These are phyloP conservation scores for Phalloptychus januarius DNA, from an alignment of 2,797 vertebrate genomes.

Conservation along the genomic window DNA sequence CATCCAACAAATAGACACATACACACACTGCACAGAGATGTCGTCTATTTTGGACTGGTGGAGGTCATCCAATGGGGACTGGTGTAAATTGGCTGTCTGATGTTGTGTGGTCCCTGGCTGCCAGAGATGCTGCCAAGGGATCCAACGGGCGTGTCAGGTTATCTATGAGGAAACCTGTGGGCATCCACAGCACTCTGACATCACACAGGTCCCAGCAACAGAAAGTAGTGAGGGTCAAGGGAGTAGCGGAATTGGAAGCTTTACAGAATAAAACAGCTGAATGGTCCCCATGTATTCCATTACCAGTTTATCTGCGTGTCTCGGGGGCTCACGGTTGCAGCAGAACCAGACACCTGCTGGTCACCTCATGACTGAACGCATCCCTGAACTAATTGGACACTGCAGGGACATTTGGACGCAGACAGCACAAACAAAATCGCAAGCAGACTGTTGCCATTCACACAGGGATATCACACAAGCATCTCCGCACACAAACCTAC, in stretches of 20 bases:
- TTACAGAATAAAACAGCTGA: constrained; percentile 58
- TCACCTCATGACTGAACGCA: constrained; percentile 72
- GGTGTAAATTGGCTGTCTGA: constrained; percentile 76
- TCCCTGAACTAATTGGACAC: constrained; percentile 76
- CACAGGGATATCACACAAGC: constrained; percentile 2
- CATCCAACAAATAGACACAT: constrained; percentile 26
- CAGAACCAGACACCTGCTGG: constrained; percentile 71
- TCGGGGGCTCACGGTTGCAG: constrained; percentile 56
- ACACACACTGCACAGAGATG: constrained; percentile 35
- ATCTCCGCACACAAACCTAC: constrained; percentile 20
- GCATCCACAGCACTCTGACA: constrained; percentile 62
- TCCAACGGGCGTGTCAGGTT: constrained; percentile 60
- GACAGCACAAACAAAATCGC: constrained; percentile 55
- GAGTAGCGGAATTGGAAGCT: constrained; percentile 32
- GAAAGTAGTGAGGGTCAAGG: constrained; percentile 8
- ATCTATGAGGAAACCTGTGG: constrained; percentile 64
- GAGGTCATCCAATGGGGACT: constrained; percentile 68
- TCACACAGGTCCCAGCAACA: constrained; percentile 49
- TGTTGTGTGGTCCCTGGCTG: constrained; percentile 60
- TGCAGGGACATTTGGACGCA: constrained; percentile 68
- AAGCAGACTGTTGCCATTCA: constrained; percentile 34
- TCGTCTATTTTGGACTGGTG: constrained; percentile 51
- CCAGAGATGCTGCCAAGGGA: constrained; percentile 61
- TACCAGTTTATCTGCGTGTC: constrained; percentile 66
- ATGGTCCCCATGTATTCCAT: constrained; percentile 47